phyloP scores from a whole-genome alignment of 2,888 invertebrate species.

The Drosophila rubida region DNA sequence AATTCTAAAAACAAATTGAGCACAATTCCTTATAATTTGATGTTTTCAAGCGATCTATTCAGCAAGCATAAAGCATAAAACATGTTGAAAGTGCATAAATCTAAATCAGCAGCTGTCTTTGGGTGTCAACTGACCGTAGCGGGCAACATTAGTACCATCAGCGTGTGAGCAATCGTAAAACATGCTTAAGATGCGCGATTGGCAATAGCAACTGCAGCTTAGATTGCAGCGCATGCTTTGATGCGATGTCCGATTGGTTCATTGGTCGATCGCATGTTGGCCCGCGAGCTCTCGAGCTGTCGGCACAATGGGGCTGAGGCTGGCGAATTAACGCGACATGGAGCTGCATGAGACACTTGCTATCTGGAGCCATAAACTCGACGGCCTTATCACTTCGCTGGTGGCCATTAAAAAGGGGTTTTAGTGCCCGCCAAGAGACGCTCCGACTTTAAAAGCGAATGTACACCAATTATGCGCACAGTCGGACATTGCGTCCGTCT shows the following conservation, averaged over 20 bases:
- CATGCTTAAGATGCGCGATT: constrained; percentile 5
- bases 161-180: not conserved
- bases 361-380: constrained; percentile 81
- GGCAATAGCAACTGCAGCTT: constrained; percentile 18
- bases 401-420: constrained; percentile 80
- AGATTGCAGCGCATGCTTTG: constrained; percentile 11
- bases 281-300: not conserved
- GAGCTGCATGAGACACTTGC: constrained; percentile 81
- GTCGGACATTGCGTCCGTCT: constrained; percentile 46
- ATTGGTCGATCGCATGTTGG: not conserved
- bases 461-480: constrained; percentile 66
- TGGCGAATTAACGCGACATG: constrained; percentile 66
- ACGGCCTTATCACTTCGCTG: constrained; percentile 75
- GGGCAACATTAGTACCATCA: not conserved
- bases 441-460: constrained; percentile 50
- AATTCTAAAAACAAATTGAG: too few relatives aligned
- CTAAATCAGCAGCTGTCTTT: too few relatives aligned
- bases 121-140: too few relatives aligned
- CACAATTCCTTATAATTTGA: too few relatives aligned
- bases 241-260: not conserved
- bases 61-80: too few relatives aligned
- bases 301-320: constrained; percentile 17
- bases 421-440: constrained; percentile 67
- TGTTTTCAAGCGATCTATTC: too few relatives aligned
- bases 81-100: too few relatives aligned